Evolutionary conservation across 2,113 vertebrate species (phyloP), one percentile per base, ranked within the genome.

Genomic region (Cavia porcellus): DNA sequence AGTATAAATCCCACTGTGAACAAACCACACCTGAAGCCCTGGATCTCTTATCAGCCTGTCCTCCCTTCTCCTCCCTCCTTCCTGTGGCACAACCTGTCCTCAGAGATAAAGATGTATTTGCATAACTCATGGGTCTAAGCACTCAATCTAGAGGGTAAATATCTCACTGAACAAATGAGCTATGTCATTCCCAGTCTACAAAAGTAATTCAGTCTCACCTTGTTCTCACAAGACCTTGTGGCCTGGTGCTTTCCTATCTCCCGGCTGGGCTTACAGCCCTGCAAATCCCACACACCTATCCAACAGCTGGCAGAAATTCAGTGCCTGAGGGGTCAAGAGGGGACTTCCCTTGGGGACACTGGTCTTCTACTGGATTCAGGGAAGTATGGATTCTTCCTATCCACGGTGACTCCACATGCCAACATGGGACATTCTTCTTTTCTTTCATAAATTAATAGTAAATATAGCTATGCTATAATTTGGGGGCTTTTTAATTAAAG

Each of bases 201-300:
- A 98, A 98, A 96, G 97, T 97, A 98, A 99, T 98, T 98, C 96
- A 86, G 97, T 96, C 97, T 98, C 98, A 98, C 97, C 97, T 98
- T 98, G 98, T 98, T 98, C 98, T 98, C 98, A 98, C 96, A 98
- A 97, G 97, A 97, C 98, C 97, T 98, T 96, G 38, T 91, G 97
- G 96, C 97, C 95, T 96, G 3, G 0, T 92, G 97, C 93, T 87
- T 98, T 97, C 96, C 91, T 92, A 95, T 96, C 90, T 95, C 72
- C 61, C 66, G 20, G 42, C 85, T 52, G 85, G 92, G 96, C 95
- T 95, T 97, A 89, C 95, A 98, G 90, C 91, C 97, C 89, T 91
- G 93, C 97, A 55, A 55, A 75, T 84, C 86, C 95, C 97, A 94
- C 98, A 98, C 98, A 98, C 96, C 98, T 19, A 55, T 96, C 98